Base-by-base conservation (phyloP, 2,113 vertebrate genomes). In the Thomomys bottae region DNA sequence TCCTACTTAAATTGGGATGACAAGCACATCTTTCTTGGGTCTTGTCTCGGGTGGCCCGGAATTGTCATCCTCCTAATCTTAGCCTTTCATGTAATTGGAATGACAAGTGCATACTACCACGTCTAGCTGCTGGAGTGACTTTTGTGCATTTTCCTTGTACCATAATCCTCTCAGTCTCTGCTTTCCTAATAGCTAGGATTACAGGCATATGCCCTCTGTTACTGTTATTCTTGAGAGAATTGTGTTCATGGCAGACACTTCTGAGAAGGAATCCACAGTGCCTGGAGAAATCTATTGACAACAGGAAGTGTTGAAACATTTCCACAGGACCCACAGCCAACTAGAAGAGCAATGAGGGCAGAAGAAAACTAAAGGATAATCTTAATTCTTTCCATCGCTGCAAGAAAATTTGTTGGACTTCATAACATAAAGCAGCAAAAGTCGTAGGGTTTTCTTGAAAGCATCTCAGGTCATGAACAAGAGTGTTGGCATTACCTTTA, bases 221-320 rank as follows among this genome's bases (percentile, higher is more conserved):
- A 17, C 38, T 76, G 45, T 80, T 54, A 34, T 71, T 45, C 40
- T 89, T 49, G 59, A 93, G 63, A 88, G 77, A 78, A 76, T 45
- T 71, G 36, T 36, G 32, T 54, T 72, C 20, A 8, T 54, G 64
- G 75, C 23, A 54, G 18, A 38, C 84, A 54, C 18, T 54, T 54
- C 49, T 54, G 11, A 30, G 59, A 49, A 91, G 20, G 82, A 26
- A 24, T 61, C 59, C 23, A 21, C 24, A 34, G 8, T 80, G 76
- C 30, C 45, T 77, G 30, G 57, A 28, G 71, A 23, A 49, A 34
- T n/a, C 4, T 15, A 49, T 57, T 57, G 8, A 24, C n/a, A 24
- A 20, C 12, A n/a, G 71, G 34, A 78, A 54, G 77, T 63, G n/a
- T 72, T 38, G 61, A 42, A n/a, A 38, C 3, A 24, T 70, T 71